Base-by-base conservation (phyloP, 2,113 vertebrate genomes). In the Hemiscyllium ocellatum region DNA sequence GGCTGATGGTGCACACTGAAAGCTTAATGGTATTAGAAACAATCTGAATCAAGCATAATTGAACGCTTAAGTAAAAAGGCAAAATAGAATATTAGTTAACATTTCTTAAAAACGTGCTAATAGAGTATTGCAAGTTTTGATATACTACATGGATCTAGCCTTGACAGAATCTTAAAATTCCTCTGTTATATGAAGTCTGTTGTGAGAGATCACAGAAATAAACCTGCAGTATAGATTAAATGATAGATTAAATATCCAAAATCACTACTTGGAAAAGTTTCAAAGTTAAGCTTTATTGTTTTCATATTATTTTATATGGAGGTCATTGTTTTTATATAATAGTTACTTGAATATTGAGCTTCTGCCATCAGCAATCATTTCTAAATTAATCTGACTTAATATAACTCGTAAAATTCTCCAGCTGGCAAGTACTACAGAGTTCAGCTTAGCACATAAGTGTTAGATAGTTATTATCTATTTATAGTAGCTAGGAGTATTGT, bases 221-320 rank as follows among this genome's bases (percentile, higher is more conserved):
- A 70, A 70, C 69, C 42, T 47, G 66, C 68, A 69, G 70, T 26
- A 70, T 52, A 95, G 50, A 95, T 95, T 68, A 95, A 95, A 76
- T 50, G 94, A 47, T 95, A 47, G 69, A 42, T 47, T 47, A 47
- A 47, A 47, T 52, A 76, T 52, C 33, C 4, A 95, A 95, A 76
- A 95, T 72, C 94, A 95, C 72, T 95, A 95, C 47, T 95, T 72
- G 94, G 68, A 95, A 95, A 95, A 52, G 69, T 68, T 95, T 76
- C 94, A 95, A 95, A 95, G 72, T 76, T 70, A 72, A 50, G 68
- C 22, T 52, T 47, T 3, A 95, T 76, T 95, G 69, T 72, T 76
- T 72, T 95, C 94, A 72, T 72, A 42, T 70, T 52, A 52, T 95
- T 42, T 72, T 52, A 72, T 69, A 72, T 70, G 42, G 69, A 50